Evolutionary conservation across 2,113 vertebrate genomes (phyloP), one percentile per base, ranked within the genome.

Genomic region (Silurus asotus): DNA sequence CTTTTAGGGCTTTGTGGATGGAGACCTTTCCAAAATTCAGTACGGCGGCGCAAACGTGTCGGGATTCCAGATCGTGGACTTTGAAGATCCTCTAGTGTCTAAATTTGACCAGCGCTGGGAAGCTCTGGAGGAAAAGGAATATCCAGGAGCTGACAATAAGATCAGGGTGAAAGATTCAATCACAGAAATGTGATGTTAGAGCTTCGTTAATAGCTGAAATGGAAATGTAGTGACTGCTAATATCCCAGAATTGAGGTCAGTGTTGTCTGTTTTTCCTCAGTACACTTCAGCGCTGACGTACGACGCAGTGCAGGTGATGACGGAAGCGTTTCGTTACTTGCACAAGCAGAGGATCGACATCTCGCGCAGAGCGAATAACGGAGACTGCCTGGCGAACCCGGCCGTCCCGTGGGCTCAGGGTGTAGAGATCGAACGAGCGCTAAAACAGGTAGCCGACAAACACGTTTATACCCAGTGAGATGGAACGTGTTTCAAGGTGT

Each of bases 81-180:
- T 99, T 76, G 98, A 99, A 51, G 97, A 99, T 90, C 96, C 98
- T 37, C 83, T 97, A 89, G 98, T 99, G 69, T 96, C 97, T 87
- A 99, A 99, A 91, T 99, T 99, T 92, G 97, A 99, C 93, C 97
- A 99, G 86, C 94, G 97, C 65, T 99, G 98, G 98, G 98, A 98
- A 87, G 97, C 97, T 0, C 85, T 99, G 74, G 98, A 99, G 89
- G 98, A 99, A 88, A 99, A 99, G 75, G 98, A 99, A 88, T 99
- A 99, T 90, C 98, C 98, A 0, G 98, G 98, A 85, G 97, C 98
- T 0, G 97, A 99, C 91, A 99, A 94, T 3, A 96, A 96, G 88
- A 99, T 99, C 90, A 96, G 97, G 95, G 98, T 99, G 91, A 89
- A 94, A 69, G 81, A 37, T 64, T 5, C 9, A 7, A 74, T 56